These are phyloP conservation scores for Nyctereutes procyonoides DNA, from an alignment of 2,113 vertebrate genomes.

Conservation along the genomic window DNA sequence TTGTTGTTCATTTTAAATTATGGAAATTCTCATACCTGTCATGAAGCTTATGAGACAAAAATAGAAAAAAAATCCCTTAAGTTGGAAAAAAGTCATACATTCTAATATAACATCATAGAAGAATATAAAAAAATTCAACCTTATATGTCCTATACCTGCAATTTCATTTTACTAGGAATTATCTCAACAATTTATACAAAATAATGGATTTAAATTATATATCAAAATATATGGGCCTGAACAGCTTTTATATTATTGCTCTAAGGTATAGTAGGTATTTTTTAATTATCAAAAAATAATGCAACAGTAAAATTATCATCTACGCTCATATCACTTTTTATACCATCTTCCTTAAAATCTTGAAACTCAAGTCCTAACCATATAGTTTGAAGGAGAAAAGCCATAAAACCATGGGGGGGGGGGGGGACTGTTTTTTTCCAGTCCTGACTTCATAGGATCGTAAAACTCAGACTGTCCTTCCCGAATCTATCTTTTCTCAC, in stretches of 20 bases:
- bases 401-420: slow-evolving; percentile 82
- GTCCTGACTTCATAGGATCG: slow-evolving; percentile 80
- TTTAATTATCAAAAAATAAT: slow-evolving; percentile 61
- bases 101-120: slow-evolving; percentile 28
- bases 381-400: slow-evolving; percentile 79
- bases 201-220: slow-evolving; percentile 51
- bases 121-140: slow-evolving; percentile 1
- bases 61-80: background rate
- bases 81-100: background rate
- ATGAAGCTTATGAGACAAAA: slow-evolving; percentile 54
- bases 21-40: slow-evolving; percentile 39
- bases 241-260: background rate
- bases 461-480: slow-evolving; percentile 85
- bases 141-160: slow-evolving; percentile 8
- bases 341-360: slow-evolving; percentile 74
- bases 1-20: slow-evolving; percentile 61
- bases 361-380: slow-evolving; percentile 75
- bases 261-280: slow-evolving; percentile 50
- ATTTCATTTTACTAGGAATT: slow-evolving; percentile 55
- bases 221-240: slow-evolving; percentile 25
- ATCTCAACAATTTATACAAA: slow-evolving; percentile 51
- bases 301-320: slow-evolving; percentile 67
- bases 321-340: slow-evolving; percentile 61
- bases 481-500: slow-evolving; percentile 83
- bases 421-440: slow-evolving; percentile 75